phyloP scores from a whole-genome alignment of 2,113 vertebrate genomes.

The Glaucomys volans region DNA sequence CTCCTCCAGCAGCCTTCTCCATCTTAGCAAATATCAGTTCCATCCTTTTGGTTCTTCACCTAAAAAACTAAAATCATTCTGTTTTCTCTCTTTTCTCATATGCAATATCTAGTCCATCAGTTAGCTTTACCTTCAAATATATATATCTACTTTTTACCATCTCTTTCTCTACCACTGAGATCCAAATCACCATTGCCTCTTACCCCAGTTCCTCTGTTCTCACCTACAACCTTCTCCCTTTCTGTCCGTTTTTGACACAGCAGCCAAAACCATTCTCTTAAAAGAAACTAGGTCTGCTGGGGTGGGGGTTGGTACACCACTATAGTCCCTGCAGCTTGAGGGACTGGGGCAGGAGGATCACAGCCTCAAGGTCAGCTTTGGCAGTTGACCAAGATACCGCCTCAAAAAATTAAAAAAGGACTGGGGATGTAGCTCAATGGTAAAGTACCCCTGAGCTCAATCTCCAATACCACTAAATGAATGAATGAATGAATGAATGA shows the following conservation, averaged over 20 bases:
- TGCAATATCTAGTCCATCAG: background rate
- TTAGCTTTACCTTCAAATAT: background rate
- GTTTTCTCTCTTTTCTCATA: conserved; percentile 31
- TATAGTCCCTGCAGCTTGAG: too few relatives aligned
- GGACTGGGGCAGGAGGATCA: too few relatives aligned
- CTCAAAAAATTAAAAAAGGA: too few relatives aligned
- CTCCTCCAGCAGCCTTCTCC: background rate
- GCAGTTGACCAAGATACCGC: too few relatives aligned
- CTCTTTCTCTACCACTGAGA: background rate
- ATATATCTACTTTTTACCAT: background rate
- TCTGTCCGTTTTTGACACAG: background rate
- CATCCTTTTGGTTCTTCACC: background rate
- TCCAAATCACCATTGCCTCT: background rate
- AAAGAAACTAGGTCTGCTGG: conserved; percentile 5
- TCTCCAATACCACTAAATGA: too few relatives aligned
- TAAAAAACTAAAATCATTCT: background rate
- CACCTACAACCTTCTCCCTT: background rate
- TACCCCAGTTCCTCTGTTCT: background rate
- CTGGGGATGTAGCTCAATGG: too few relatives aligned
- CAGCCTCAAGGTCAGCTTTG: too few relatives aligned
- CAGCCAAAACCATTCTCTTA: background rate
- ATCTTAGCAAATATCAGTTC: background rate
- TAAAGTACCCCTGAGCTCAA: too few relatives aligned
- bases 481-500: too few relatives aligned
- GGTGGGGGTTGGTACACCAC: too few relatives aligned